A percentile compares a stretch with the other conserved stretches of the same genome.
Evolutionary conservation across 2,888 invertebrate genomes (phyloP).

Genomic region (Cryptus viduatorius): DNA sequence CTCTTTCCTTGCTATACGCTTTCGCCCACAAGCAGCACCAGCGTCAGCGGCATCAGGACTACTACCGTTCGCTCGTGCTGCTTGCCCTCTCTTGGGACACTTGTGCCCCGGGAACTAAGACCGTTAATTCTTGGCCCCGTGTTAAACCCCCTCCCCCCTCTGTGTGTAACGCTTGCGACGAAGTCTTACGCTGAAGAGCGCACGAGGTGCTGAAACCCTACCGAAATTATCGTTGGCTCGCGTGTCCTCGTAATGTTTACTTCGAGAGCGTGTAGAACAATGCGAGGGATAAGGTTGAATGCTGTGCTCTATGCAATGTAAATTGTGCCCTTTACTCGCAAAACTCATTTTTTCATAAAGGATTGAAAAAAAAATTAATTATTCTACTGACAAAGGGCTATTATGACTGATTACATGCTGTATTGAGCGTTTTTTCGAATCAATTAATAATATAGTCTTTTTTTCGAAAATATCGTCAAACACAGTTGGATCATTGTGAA

Average conservation of each 20-base stretch:
- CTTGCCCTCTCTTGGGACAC: slow-evolving; percentile 80
- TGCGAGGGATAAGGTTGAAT: background rate
- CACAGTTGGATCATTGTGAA: too few relatives aligned
- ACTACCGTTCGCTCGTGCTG: slow-evolving; percentile 48
- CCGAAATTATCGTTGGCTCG: slow-evolving; percentile 45
- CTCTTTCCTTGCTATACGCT: slow-evolving; percentile 51
- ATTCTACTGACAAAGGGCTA: too few relatives aligned
- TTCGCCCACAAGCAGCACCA: slow-evolving; percentile 10
- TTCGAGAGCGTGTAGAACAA: slow-evolving; percentile 16
- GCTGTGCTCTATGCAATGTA: background rate
- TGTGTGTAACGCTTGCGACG: slow-evolving; percentile 60
- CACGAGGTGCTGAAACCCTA: slow-evolving; percentile 5
- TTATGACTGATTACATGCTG: too few relatives aligned
- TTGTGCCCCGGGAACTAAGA: slow-evolving; percentile 84
- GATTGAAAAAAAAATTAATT: background rate
- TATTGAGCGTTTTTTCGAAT: too few relatives aligned
- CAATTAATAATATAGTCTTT: too few relatives aligned
- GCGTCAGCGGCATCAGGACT: slow-evolving; percentile 34
- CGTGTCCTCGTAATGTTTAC: slow-evolving; percentile 25
- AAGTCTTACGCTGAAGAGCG: slow-evolving; percentile 22
- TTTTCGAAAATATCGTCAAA: too few relatives aligned
- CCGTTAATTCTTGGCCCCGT: slow-evolving; percentile 83
- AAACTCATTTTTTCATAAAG: background rate
- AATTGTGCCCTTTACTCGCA: background rate
- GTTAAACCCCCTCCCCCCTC: slow-evolving; percentile 34